Evolutionary conservation across 2,113 vertebrate species (phyloP).

Genomic region (Rissa tridactyla): DNA sequence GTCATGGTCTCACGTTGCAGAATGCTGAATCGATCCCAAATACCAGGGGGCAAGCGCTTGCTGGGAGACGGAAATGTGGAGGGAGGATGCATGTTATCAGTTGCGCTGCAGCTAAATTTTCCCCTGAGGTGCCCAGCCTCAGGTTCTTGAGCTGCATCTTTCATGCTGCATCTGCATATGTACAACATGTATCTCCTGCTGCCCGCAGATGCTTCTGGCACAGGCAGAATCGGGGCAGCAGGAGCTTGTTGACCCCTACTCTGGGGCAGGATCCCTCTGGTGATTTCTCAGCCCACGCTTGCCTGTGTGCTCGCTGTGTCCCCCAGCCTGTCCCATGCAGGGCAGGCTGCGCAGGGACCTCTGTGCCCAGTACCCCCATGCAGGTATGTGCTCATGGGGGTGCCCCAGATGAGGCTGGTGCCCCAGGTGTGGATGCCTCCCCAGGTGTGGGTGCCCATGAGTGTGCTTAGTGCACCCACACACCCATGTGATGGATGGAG

Average conservation of each 20-base stretch:
- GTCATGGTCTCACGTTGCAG: background rate
- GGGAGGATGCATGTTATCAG: background rate
- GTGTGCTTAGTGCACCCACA: background rate
- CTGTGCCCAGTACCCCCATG: no score
- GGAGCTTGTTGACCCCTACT: background rate
- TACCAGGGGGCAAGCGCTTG: background rate
- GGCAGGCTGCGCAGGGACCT: no score
- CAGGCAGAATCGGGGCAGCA: accelerated
- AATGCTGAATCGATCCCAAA: background rate
- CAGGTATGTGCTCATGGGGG: background rate
- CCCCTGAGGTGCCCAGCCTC: background rate
- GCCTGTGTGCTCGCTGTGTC: accelerated
- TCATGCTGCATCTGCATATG: accelerated
- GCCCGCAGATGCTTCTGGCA: accelerated
- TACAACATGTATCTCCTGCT: background rate
- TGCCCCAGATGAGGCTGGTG: background rate
- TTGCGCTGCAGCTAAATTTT: background rate
- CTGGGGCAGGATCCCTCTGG: background rate
- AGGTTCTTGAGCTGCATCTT: background rate
- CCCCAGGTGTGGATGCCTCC: background rate
- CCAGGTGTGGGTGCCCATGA: background rate
- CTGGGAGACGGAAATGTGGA: background rate
- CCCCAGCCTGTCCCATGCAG: no score
- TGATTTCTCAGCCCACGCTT: background rate
- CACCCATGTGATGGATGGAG: background rate